Evolutionary conservation across 1,140 invertebrate species (phyloP).

Genomic region (Artemia franciscana): DNA sequence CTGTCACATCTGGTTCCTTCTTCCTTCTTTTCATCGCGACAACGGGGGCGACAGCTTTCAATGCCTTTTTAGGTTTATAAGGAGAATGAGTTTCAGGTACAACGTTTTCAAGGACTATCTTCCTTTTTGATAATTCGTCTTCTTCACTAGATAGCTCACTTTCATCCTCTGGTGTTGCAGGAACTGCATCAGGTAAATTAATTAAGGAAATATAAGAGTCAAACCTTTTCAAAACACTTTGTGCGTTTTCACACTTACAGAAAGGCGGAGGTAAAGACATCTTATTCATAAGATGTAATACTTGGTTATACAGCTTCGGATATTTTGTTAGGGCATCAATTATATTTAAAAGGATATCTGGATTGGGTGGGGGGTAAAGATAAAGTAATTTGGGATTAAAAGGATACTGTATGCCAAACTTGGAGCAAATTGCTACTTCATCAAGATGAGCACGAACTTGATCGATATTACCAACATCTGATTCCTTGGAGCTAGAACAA

Average conservation of each 20-base stretch:
- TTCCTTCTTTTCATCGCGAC: not conserved
- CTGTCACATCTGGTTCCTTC: conserved; percentile 23
- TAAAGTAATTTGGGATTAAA: conserved; percentile 21
- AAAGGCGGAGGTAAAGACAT: conserved; percentile 80
- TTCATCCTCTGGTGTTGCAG: conserved; percentile 57
- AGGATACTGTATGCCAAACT: conserved; percentile 19
- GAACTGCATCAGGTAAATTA: conserved; percentile 16
- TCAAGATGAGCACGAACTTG: not conserved
- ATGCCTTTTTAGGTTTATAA: not conserved
- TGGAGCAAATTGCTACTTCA: not conserved
- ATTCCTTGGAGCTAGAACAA: no score
- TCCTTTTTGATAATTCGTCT: conserved; percentile 29
- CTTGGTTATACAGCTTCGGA: conserved; percentile 59
- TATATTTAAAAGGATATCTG: conserved; percentile 49
- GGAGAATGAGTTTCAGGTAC: not conserved
- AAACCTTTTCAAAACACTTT: conserved; percentile 3
- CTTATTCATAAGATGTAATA: conserved; percentile 82
- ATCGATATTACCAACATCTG: no score
- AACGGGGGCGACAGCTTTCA: not conserved
- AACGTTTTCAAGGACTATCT: conserved; percentile 24
- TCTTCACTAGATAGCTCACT: conserved; percentile 26
- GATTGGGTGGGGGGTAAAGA: conserved; percentile 37
- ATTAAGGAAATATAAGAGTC: conserved; percentile 10
- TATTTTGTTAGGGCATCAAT: conserved; percentile 41
- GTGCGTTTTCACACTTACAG: conserved; percentile 8